Percentiles rank a stretch among this genome's conserved stretches.
These are phyloP conservation scores for Protobothrops mucrosquamatus DNA, from an alignment of 2,113 vertebrate species.

Conservation along the genomic window DNA sequence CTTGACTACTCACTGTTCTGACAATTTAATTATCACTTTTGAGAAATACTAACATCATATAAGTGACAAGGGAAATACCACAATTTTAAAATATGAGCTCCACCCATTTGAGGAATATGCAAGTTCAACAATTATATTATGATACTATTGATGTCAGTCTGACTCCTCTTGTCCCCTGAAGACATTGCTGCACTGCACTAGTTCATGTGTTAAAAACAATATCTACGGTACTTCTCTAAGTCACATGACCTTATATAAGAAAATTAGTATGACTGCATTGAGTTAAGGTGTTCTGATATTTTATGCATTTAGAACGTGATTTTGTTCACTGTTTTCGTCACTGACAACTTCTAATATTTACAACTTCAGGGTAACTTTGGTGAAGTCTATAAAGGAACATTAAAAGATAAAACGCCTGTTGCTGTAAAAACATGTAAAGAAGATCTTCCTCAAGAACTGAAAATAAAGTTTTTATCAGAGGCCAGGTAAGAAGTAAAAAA, in stretches of 20 bases:
- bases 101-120: neutral
- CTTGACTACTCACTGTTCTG: neutral
- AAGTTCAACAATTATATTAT: neutral
- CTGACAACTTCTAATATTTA: constrained; percentile 29
- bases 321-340: constrained; percentile 5
- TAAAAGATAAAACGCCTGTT: constrained; percentile 90
- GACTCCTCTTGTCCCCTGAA: neutral
- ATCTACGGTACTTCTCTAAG: neutral
- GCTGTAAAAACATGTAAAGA: constrained; percentile 98
- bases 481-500: constrained; percentile 78
- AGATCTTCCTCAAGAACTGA: constrained; percentile 93
- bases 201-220: neutral
- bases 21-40: neutral
- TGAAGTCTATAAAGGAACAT: constrained; percentile 91
- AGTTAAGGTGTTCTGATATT: neutral
- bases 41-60: neutral
- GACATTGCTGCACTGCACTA: neutral
- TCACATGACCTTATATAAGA: neutral
- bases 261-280: neutral
- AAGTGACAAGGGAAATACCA: neutral
- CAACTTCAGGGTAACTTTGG: constrained; percentile 91
- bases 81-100: neutral
- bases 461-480: constrained; percentile 96
- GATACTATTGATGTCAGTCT: neutral
- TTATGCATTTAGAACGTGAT: neutral